Base-by-base conservation (phyloP, 2,113 vertebrate genomes). In the Piprites chloris region DNA sequence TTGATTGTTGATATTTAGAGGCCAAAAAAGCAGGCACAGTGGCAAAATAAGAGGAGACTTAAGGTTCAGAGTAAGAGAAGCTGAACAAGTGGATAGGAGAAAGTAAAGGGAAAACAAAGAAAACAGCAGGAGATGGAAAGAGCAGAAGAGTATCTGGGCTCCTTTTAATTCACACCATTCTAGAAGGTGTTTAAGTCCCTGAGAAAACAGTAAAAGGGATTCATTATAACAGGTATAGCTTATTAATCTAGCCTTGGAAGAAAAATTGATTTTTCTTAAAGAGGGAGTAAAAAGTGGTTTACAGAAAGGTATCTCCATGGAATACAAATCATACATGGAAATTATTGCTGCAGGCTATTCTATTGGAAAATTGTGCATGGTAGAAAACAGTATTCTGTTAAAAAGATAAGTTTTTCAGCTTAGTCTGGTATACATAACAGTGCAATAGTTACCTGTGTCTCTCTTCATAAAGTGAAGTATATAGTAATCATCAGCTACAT, bases 251-350 rank as follows among this genome's bases (percentile, higher is more conserved):
- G 10, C 39, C 42, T 62, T 69, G 67, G 52, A 89, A 93, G 55
- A 89, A 37, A 93, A 73, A 91, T 75, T n/a, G 61, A 80, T 92
- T 93, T 96, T 90, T 61, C 55, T 86, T 91, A 56, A 93, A 93
- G n/a, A 85, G 33, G 61, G 90, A 92, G 42, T 30, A 33, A 95
- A 90, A 95, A 66, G 37, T 52, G 14, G 21, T 89, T 94, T 82
- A 76, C 26, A 58, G 52, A 92, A 95, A 87, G 14, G 33, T 84
- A 58, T 87, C 69, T 93, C 72, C 27, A 27, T 76, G 52, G 46
- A 94, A 79, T 87, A 89, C 13, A 92, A 73, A 88, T 80, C 77
- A 58, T 4, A 6, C 14, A 86, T 62, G 55, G 50, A 95, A 93
- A 90, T 83, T 83, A 92, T 19, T 39, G 55, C 82, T 74, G 28